Base-by-base conservation (phyloP, 2,888 invertebrate species). In the Andrena bucephala region DNA sequence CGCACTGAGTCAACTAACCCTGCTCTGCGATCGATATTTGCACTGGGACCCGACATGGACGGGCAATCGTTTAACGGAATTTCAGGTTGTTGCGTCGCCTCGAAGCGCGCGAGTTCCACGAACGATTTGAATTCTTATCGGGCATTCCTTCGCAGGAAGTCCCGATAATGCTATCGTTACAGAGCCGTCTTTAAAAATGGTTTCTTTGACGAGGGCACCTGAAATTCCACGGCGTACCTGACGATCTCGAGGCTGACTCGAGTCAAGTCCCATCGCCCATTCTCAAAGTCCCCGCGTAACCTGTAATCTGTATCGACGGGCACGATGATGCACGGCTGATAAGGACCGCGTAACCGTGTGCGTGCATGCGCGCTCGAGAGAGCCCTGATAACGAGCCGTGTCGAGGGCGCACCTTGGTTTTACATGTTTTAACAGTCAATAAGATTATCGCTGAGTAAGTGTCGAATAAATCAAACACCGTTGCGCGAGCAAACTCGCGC, bases 401-500 rank as follows among this genome's bases (percentile, higher is more conserved):
- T 31, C 83, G 70, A 83, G 79, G 85, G 84, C 89, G 81, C 90
- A 83, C 90, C 91, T 89, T 82, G 87, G 83, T 87, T 90, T 88
- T 89, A 91, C 89, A 89, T 89, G 83, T 88, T 86, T 81, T 87
- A 86, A 91, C 87, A 87, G 89, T 92, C 91, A 92, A 92, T 88
- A 92, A 89, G 83, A 91, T 91, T 90, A 92, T 92, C 92, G 73
- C 72, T 80, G 88, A 90, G 85, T 88, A 91, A 91, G 57, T 83
- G 87, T 81, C 86, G 89, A 90, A 91, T 91, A 92, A 92, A 92
- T 92, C 92, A 92, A 91, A 92, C 89, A 91, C 60, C 67, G 72
- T 50, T 29, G 80, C 74, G 70, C 74, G 78, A 74, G 87, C 78
- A 83, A 87, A 85, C 89, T 77, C 67, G 62, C 68, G 63, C 42